These are phyloP conservation scores for Escarpia spicata DNA, from an alignment of 2,888 invertebrate species.

Conservation along the genomic window DNA sequence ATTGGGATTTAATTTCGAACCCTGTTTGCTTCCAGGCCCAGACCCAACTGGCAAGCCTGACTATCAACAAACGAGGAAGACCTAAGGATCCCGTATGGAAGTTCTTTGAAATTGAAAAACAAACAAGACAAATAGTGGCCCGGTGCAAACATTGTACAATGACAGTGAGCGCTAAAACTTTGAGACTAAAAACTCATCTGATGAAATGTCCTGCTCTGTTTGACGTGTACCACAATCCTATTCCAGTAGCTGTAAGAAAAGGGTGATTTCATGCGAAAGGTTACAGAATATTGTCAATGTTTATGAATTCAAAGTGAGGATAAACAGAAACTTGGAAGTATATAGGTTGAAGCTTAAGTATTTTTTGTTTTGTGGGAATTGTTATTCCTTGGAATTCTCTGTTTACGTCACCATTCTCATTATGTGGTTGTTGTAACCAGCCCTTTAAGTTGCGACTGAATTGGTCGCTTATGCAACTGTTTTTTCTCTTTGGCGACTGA, in stretches of 20 bases:
- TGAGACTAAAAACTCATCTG: neutral
- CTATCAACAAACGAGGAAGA: neutral
- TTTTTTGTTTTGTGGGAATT: no score
- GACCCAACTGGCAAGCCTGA: neutral
- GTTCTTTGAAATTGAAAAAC: neutral
- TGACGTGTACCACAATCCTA: neutral
- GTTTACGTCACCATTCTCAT: no score
- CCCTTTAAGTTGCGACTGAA: no score
- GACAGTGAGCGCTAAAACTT: neutral
- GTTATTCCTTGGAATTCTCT: no score
- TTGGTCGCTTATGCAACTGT: no score
- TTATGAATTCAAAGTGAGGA: no score
- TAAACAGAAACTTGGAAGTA: no score
- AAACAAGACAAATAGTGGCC: neutral
- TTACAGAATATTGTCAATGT: no score
- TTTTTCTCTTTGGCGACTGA: no score
- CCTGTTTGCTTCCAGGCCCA: neutral
- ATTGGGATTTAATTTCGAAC: neutral
- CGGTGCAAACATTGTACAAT: neutral
- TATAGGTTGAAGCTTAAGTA: no score
- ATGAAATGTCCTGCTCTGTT: neutral
- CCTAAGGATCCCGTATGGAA: conserved; percentile 1
- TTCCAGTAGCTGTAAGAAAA: neutral
- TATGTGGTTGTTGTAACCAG: no score
- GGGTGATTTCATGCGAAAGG: neutral